Evolutionary conservation across 2,888 invertebrate genomes (phyloP).

Genomic region (Arge pagana): DNA sequence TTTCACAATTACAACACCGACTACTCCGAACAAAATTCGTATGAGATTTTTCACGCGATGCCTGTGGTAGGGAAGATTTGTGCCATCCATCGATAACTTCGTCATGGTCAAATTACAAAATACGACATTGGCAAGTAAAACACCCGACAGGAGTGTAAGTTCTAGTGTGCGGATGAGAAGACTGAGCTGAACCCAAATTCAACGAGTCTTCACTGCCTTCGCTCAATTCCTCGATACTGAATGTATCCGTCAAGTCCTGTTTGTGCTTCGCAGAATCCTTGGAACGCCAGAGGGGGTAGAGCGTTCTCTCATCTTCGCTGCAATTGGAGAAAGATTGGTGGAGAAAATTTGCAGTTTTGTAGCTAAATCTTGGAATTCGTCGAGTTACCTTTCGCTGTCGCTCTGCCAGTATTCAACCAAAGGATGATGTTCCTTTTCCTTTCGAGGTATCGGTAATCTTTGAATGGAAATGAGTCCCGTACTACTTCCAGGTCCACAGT

Average conservation of each 20-base stretch:
- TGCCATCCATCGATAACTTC: no score
- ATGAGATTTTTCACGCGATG: no score
- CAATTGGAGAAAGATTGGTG: slow-evolving; percentile 20
- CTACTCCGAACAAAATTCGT: no score
- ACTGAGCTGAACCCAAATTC: slow-evolving; percentile 47
- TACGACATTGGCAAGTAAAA: slow-evolving; percentile 51
- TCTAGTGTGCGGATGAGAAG: slow-evolving; percentile 45
- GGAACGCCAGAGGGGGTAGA: slow-evolving; percentile 55
- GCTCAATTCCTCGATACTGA: slow-evolving; percentile 64
- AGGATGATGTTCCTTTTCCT: slow-evolving; percentile 58
- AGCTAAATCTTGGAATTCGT: no score
- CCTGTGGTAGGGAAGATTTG: no score
- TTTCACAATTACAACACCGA: no score
- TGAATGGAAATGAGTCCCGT: slow-evolving; percentile 53
- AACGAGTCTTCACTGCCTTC: slow-evolving; percentile 53
- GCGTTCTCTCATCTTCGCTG: slow-evolving; percentile 57
- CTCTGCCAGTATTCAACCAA: slow-evolving; percentile 61
- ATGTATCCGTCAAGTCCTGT: slow-evolving; percentile 63
- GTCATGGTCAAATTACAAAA: slow-evolving; percentile 46
- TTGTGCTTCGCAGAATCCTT: slow-evolving; percentile 52
- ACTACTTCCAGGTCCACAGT: slow-evolving; percentile 36
- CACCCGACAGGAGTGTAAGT: slow-evolving; percentile 49
- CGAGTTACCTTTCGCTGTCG: slow-evolving; percentile 37
- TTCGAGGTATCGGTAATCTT: slow-evolving; percentile 54
- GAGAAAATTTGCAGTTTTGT: slow-evolving; percentile 5